Conservation (phyloP, 2,113 vertebrate species). For the Brachypodius melanocephalos region DNA sequence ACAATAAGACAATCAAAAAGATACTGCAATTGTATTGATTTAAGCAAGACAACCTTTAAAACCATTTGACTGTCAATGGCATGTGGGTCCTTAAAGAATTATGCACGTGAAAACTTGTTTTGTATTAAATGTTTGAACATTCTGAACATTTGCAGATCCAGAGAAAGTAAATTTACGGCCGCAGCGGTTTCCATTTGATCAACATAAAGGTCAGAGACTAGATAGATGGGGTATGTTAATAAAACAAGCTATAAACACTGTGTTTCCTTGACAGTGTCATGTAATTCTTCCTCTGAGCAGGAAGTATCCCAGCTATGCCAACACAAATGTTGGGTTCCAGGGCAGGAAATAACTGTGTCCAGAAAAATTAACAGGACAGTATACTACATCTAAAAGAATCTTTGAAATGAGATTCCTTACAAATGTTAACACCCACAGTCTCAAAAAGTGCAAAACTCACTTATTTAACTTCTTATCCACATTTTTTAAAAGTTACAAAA, state of each 20-base stretch:
- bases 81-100: background rate
- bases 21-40: background rate
- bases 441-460: background rate
- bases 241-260: slow-evolving; percentile 20
- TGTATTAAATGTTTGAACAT: background rate
- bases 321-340: background rate
- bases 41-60: background rate
- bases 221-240: background rate
- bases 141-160: background rate
- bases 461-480: background rate
- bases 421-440: background rate
- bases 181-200: background rate
- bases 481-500: background rate
- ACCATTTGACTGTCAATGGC: background rate
- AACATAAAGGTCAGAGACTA: slow-evolving; percentile 13
- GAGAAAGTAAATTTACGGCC: background rate
- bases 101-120: background rate
- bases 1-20: background rate
- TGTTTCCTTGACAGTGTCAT: slow-evolving; percentile 46
- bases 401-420: background rate
- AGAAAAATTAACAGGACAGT: background rate
- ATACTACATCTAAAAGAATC: background rate
- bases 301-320: background rate
- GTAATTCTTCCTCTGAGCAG: slow-evolving; percentile 13
- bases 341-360: background rate